Evolutionary conservation across 1,140 invertebrate genomes (phyloP).

Genomic region (Macrosteles quadrilineatus): DNA sequence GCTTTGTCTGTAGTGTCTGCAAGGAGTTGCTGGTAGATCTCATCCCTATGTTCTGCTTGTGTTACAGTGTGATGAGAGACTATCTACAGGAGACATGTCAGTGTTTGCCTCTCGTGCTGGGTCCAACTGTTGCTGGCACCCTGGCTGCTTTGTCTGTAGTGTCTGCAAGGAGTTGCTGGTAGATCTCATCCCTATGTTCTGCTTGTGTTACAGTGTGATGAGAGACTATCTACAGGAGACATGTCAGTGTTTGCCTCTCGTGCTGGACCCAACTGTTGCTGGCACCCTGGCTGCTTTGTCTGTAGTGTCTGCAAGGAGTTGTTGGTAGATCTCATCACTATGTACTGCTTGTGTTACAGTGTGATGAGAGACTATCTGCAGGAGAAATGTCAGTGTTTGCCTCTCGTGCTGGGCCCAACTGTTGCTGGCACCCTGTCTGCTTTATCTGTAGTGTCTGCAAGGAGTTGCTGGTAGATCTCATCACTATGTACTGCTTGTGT

Average conservation of each 20-base stretch:
- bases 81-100: slow-evolving; percentile 84
- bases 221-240: slow-evolving; percentile 78
- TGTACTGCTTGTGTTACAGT: slow-evolving; percentile 60
- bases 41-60: slow-evolving; percentile 57
- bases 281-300: slow-evolving; percentile 94
- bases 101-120: slow-evolving; percentile 87
- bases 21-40: too few relatives aligned
- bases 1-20: slow-evolving; percentile 91
- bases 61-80: slow-evolving; percentile 77
- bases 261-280: slow-evolving; percentile 78
- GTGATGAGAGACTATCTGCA: slow-evolving; percentile 74
- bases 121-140: slow-evolving; percentile 65
- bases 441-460: slow-evolving; percentile 90
- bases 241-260: slow-evolving; percentile 88
- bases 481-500: slow-evolving; percentile 89
- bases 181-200: too few relatives aligned
- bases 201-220: slow-evolving; percentile 69
- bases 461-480: slow-evolving; percentile 94
- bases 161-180: too few relatives aligned
- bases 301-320: slow-evolving; percentile 65
- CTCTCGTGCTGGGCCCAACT: slow-evolving; percentile 76
- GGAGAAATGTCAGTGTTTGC: slow-evolving; percentile 92
- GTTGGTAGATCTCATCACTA: too few relatives aligned
- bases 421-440: slow-evolving; percentile 91
- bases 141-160: slow-evolving; percentile 84